Percentiles rank a stretch among this genome's conserved stretches.
phyloP scores from a whole-genome alignment of 2,888 invertebrate genomes.

The Crematogaster levior region DNA sequence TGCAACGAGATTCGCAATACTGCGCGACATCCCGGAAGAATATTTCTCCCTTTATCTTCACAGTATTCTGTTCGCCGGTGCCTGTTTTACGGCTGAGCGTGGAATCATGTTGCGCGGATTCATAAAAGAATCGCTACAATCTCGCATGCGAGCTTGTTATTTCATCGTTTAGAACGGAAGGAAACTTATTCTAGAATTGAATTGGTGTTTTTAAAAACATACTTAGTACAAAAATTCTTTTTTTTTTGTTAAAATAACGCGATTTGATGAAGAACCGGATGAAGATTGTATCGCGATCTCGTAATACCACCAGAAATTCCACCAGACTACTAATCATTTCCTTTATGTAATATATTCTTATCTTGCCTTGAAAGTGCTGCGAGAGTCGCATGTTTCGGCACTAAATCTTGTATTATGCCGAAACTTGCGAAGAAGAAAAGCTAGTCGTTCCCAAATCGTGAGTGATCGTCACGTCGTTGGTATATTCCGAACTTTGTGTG shows the following conservation, averaged over 20 bases:
- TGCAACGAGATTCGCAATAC: neutral
- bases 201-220: neutral
- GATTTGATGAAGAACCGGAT: neutral
- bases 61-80: neutral
- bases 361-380: slow-evolving; percentile 29
- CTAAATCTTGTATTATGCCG: slow-evolving; percentile 60
- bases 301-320: neutral
- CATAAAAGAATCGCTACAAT: slow-evolving; percentile 30
- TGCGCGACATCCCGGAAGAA: neutral
- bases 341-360: slow-evolving; percentile 7
- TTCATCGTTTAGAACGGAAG: neutral
- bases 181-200: neutral
- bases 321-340: slow-evolving; percentile 1
- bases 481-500: neutral
- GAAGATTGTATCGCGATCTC: neutral
- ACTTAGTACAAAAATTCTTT: neutral
- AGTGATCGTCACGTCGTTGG: slow-evolving; percentile 53
- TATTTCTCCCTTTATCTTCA: slow-evolving; percentile 26
- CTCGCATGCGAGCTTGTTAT: neutral
- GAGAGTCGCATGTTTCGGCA: slow-evolving; percentile 59
- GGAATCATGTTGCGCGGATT: slow-evolving; percentile 26
- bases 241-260: neutral
- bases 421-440: slow-evolving; percentile 33
- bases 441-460: slow-evolving; percentile 23
- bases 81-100: slow-evolving; percentile 27